Percentiles rank a stretch among this genome's conserved stretches.
Conservation (phyloP, 2,797 vertebrate genomes). For the Lithobates sylvaticus region DNA sequence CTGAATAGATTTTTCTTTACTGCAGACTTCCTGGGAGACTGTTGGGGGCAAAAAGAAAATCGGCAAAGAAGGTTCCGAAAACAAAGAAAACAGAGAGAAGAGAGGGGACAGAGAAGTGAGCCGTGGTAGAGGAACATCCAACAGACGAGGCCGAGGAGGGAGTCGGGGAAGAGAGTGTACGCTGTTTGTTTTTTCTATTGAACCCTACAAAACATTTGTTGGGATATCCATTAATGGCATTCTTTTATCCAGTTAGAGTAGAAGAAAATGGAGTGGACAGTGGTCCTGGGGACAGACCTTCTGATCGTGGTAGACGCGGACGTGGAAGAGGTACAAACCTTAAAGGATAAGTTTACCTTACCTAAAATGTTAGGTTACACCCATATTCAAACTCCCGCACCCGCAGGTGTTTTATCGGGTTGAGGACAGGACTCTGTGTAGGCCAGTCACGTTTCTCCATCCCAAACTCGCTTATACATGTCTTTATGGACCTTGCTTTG, state of each 20-base stretch:
- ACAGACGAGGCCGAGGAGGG: conserved; percentile 85
- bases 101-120: conserved; percentile 88
- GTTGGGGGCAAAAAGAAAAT: conserved; percentile 96
- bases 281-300: conserved; percentile 84
- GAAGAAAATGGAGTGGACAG: conserved; percentile 93
- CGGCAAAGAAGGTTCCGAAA: conserved; percentile 90
- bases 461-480: no score
- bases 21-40: conserved; percentile 95
- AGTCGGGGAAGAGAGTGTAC: conserved; percentile 86
- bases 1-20: background rate
- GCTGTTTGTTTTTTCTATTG: background rate
- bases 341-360: no score
- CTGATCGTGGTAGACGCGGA: conserved; percentile 82
- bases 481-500: no score
- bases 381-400: no score
- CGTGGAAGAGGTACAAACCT: conserved; percentile 73
- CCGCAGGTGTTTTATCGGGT: no score
- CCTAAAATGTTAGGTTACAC: no score
- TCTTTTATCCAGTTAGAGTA: conserved; percentile 71
- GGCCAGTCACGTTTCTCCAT: no score
- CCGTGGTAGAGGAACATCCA: conserved; percentile 81
- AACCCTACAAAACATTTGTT: no score
- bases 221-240: background rate
- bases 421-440: no score
- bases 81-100: conserved; percentile 95